Evolutionary conservation across 1,140 invertebrate species (phyloP), one percentile per base, ranked within the genome.

Genomic region (Cherax destructor): DNA sequence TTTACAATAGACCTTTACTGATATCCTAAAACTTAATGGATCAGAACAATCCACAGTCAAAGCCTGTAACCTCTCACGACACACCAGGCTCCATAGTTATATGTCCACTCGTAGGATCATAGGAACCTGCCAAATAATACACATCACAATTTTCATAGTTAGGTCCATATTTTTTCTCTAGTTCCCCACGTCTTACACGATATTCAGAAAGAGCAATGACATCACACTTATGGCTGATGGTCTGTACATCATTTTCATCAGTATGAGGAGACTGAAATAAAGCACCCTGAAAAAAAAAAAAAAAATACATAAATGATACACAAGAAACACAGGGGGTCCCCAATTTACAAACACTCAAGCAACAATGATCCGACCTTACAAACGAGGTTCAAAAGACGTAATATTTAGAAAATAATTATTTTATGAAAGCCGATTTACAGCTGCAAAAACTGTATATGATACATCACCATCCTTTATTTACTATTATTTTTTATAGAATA

Each of bases 211-310:
- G 96, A 1, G 97, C 96, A 72, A 99, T 94, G 59, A 99, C 98
- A 95, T 98, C 97, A 95, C 98, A 99, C 94, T 98, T 98, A 95
- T 99, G 98, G n/a, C 98, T 98, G 94, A 99, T 99, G 18, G 98
- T 99, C 95, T 99, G 98, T 1, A 99, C 98, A 94, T 99, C 98
- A 94, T 99, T 99, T 94, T 99, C 98, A 95, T 99, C 98, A 87
- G 97, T 96, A 94, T 99, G 98, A 16, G 97, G 97, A 16, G 98
- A 98, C 95, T 98, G 97, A 94, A 99, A 99, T 52, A 99, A 95
- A 21, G 97, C 98, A 91, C 98, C 98, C 98, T 99, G 94, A 5
- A 92, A 92, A 87, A 84, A 16, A 47, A n/a, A 11, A 41, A 88
- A 18, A 11, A 59, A 3, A 59, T 81, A 41, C 30, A 52, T 61